A percentile compares a stretch with the other conserved stretches of the same genome.
Conservation (phyloP, 1,140 invertebrate species). For the Drusus annulatus region DNA sequence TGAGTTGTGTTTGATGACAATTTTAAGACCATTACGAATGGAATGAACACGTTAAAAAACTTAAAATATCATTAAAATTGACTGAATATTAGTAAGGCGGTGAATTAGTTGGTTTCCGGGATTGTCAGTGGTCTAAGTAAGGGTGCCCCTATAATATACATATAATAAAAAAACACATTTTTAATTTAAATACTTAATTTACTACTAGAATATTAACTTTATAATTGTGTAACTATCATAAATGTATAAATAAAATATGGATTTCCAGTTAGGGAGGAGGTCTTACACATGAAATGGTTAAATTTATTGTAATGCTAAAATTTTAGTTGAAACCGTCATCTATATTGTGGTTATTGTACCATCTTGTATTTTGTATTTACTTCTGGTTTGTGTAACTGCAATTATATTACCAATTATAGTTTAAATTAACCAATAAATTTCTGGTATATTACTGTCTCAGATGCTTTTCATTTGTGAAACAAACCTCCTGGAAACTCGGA, state of each 20-base stretch:
- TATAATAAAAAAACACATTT: constrained; percentile 45
- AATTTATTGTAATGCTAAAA: constrained; percentile 41
- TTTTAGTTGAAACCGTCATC: constrained; percentile 40
- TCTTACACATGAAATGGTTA: constrained; percentile 38
- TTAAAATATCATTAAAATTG: constrained; percentile 39
- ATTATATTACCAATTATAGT: constrained; percentile 48
- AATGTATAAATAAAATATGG: constrained; percentile 55
- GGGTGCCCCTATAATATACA: constrained; percentile 17
- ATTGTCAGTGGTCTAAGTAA: not conserved
- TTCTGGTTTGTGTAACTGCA: constrained; percentile 53
- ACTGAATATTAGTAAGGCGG: constrained; percentile 28
- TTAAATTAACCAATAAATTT: constrained; percentile 52
- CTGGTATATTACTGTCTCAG: constrained; percentile 45
- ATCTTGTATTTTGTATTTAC: constrained; percentile 53
- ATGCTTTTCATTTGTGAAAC: constrained; percentile 23
- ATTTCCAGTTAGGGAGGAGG: constrained; percentile 30
- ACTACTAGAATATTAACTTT: constrained; percentile 57
- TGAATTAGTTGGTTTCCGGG: not conserved
- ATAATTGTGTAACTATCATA: constrained; percentile 57
- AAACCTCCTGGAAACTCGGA: no score
- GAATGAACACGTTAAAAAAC: constrained; percentile 8
- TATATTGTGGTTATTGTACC: constrained; percentile 45
- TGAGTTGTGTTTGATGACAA: constrained; percentile 14
- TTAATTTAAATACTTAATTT: constrained; percentile 57
- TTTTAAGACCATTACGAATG: constrained; percentile 15